These are phyloP conservation scores for Drosophila differens DNA, from an alignment of 2,888 invertebrate species.

Conservation along the genomic window DNA sequence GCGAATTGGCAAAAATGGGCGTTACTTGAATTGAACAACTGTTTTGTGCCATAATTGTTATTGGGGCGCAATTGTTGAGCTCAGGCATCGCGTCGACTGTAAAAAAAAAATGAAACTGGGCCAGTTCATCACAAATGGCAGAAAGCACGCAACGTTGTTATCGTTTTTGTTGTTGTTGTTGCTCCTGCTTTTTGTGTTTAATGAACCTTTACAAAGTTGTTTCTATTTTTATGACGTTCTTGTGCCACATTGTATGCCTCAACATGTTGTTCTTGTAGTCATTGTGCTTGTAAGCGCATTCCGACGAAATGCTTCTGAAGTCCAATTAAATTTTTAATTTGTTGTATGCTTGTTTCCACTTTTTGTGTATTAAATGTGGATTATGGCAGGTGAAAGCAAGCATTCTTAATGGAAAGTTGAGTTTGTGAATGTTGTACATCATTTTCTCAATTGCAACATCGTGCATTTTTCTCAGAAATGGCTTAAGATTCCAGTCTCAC, in stretches of 20 bases:
- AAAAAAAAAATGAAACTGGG: slow-evolving; percentile 50
- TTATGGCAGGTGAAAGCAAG: neutral
- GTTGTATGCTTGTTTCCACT: slow-evolving; percentile 8
- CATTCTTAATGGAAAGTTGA: neutral
- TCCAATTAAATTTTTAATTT: slow-evolving; percentile 57
- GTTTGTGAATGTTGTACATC: neutral
- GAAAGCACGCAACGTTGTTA: slow-evolving; percentile 60
- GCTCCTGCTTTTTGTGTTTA: slow-evolving; percentile 47
- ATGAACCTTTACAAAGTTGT: slow-evolving; percentile 64
- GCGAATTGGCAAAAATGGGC: slow-evolving; percentile 43
- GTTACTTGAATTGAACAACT: slow-evolving; percentile 51
- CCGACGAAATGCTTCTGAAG: slow-evolving; percentile 57
- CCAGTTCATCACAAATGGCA: slow-evolving; percentile 69
- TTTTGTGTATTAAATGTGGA: slow-evolving; percentile 25
- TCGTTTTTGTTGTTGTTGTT: slow-evolving; percentile 7
- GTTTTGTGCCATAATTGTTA: slow-evolving; percentile 27
- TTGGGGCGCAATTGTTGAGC: slow-evolving; percentile 56
- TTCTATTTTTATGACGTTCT: slow-evolving; percentile 68
- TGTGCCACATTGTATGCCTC: slow-evolving; percentile 52
- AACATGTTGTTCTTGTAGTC: slow-evolving; percentile 8
- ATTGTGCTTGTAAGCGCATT: slow-evolving; percentile 23
- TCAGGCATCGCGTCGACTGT: slow-evolving; percentile 41
- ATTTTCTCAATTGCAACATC: neutral
- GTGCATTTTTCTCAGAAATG: neutral
- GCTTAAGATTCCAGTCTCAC: neutral